Conservation (phyloP, 2,113 vertebrate genomes). For the Ovis aries region ARS-UI_Ramb_v3.0 NC_056054.1:177617501-177618000, state of each 20-base stretch:
- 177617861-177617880: not conserved
- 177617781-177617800: not conserved
- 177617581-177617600: not conserved
- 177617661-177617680: not conserved
- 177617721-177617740: not conserved
- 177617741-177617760: not conserved
- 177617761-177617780: not conserved
- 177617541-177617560: not conserved
- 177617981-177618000: not conserved
- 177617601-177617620: not conserved
- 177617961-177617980: not conserved
- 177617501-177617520: not conserved
- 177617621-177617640: not conserved
- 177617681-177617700: not conserved
- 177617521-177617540: not conserved
- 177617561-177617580: not conserved
- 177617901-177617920: not conserved
- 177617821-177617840: not conserved
- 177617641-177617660: not conserved
- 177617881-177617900: not conserved
- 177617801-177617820: not conserved
- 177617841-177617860: not conserved
- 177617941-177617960: not conserved
- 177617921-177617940: not conserved
- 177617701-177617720: not conserved